These are phyloP conservation scores for Calyptomena viridis DNA, from an alignment of 2,113 vertebrate genomes.

Conservation along the genomic window DNA sequence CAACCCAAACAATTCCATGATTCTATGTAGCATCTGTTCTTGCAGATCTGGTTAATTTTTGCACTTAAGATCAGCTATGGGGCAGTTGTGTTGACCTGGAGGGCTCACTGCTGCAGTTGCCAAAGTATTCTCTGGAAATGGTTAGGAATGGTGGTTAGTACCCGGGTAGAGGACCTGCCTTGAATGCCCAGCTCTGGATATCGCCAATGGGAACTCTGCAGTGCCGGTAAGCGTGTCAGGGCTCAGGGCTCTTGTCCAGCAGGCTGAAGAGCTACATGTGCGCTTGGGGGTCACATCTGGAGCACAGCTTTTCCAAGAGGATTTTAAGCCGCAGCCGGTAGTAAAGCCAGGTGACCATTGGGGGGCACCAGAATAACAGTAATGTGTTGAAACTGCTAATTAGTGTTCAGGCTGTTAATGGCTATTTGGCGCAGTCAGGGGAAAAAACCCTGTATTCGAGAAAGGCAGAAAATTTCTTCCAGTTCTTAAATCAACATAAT, in stretches of 20 bases:
- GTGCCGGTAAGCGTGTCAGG: background rate
- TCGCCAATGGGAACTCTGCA: background rate
- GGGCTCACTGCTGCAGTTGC: background rate
- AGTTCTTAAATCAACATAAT: background rate
- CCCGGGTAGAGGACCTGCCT: background rate
- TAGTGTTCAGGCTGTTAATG: background rate
- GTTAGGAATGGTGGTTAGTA: background rate
- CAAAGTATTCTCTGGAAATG: background rate
- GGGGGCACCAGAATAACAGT: constrained; percentile 53
- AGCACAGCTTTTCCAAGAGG: accelerated
- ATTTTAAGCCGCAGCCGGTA: background rate
- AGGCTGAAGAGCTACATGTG: accelerated
- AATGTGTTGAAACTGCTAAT: background rate
- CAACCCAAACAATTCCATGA: background rate
- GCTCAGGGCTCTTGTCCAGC: background rate
- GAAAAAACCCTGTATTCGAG: background rate
- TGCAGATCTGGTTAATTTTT: background rate
- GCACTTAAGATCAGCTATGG: background rate
- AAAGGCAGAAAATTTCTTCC: background rate
- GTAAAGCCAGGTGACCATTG: constrained; percentile 34
- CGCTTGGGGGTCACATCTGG: background rate
- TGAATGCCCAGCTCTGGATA: background rate
- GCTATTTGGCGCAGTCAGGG: background rate
- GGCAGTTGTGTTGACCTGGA: background rate
- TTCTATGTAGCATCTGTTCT: background rate